A percentile compares a stretch with the other conserved stretches of the same genome.
phyloP scores from a whole-genome alignment of 2,888 invertebrate species.

The Laspeyria flexula region DNA sequence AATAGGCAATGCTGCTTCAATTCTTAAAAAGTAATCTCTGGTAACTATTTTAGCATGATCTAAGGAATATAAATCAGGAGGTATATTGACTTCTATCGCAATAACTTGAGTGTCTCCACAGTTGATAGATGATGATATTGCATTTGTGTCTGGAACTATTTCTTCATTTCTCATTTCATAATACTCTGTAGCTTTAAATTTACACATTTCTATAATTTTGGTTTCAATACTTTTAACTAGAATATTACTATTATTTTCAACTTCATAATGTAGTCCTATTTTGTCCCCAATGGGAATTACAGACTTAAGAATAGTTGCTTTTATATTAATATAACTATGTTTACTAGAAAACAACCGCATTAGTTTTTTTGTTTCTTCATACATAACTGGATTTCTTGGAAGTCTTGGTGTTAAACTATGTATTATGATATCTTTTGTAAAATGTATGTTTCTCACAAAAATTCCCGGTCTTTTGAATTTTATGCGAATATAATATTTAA shows the following conservation, averaged over 20 bases:
- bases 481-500: slow-evolving; percentile 53
- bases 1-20: slow-evolving; percentile 45
- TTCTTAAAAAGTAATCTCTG: slow-evolving; percentile 45
- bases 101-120: slow-evolving; percentile 38
- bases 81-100: slow-evolving; percentile 25
- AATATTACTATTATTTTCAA: slow-evolving; percentile 47
- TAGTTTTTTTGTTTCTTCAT: slow-evolving; percentile 48
- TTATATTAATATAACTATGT: slow-evolving; percentile 46
- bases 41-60: slow-evolving; percentile 47
- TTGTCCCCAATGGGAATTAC: slow-evolving; percentile 46
- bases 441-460: slow-evolving; percentile 47
- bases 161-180: slow-evolving; percentile 21
- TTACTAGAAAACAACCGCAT: slow-evolving; percentile 45
- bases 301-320: slow-evolving; percentile 46
- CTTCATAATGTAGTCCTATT: slow-evolving; percentile 47
- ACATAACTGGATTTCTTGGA: slow-evolving; percentile 44
- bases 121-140: slow-evolving; percentile 38
- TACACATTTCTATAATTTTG: slow-evolving; percentile 43
- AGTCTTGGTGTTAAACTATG: slow-evolving; percentile 45
- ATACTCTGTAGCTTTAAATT: slow-evolving; percentile 32
- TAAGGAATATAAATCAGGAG: slow-evolving; percentile 32
- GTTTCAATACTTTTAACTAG: slow-evolving; percentile 44
- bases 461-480: slow-evolving; percentile 53
- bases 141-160: slow-evolving; percentile 37
- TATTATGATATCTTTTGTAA: slow-evolving; percentile 49